Evolutionary conservation across 2,888 invertebrate genomes (phyloP).

Genomic region (Alitta virens): DNA sequence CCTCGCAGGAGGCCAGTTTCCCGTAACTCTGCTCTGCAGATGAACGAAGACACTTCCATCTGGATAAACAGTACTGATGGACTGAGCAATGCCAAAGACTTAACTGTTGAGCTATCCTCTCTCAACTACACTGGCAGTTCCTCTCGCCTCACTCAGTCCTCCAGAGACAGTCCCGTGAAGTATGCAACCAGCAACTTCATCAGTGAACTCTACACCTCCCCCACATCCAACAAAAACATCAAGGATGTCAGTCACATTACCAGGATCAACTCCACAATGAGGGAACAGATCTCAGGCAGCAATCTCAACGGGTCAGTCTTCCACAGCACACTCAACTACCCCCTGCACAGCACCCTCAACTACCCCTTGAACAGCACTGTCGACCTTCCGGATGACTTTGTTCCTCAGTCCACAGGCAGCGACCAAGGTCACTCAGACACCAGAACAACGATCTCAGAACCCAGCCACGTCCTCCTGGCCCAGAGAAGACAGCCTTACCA

Average conservation of each 20-base stretch:
- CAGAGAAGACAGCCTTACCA: too few relatives aligned
- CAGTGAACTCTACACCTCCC: constrained; percentile 22
- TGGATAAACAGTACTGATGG: constrained; percentile 14
- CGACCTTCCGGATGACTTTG: background rate
- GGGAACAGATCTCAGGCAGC: constrained; percentile 23
- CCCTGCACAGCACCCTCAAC: constrained; percentile 29
- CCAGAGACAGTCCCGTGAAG: constrained; percentile 17
- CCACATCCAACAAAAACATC: constrained; percentile 4
- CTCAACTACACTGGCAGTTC: constrained; percentile 4
- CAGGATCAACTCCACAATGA: constrained; percentile 6
- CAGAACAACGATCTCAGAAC: constrained; percentile 20
- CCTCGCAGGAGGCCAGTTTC: background rate
- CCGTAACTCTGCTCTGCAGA: background rate
- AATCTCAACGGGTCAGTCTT: constrained; percentile 19
- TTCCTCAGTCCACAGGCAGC: background rate
- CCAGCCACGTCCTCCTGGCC: constrained; percentile 12
- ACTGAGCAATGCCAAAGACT: background rate
- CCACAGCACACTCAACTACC: constrained; percentile 28
- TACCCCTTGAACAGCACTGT: constrained; percentile 27
- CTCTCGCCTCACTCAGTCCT: background rate
- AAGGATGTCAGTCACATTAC: constrained; percentile 19
- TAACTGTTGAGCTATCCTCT: constrained; percentile 2
- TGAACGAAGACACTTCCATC: constrained; percentile 15
- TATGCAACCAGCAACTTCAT: constrained; percentile 24
- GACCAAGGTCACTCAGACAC: constrained; percentile 6